phyloP scores from a whole-genome alignment of 2,888 invertebrate species.

The Netelia melanura region DNA sequence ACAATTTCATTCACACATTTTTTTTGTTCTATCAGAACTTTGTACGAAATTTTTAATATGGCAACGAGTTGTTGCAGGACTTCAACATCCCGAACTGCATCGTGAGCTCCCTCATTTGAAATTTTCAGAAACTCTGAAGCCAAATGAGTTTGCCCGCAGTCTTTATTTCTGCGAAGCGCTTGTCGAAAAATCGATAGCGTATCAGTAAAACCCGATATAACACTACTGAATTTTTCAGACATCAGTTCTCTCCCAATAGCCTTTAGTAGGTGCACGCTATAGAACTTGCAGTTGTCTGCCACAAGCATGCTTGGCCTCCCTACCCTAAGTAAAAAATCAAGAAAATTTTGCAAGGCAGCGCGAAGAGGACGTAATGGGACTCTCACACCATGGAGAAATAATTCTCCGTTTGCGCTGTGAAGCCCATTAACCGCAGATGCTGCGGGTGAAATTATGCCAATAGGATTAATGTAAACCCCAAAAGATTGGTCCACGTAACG shows the following conservation, averaged over 20 bases:
- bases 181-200: no score
- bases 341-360: slow-evolving; percentile 48
- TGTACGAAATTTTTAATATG: no score
- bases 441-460: slow-evolving; percentile 26
- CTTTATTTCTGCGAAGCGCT: no score
- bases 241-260: background rate
- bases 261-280: slow-evolving; percentile 34
- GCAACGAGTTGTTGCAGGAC: no score
- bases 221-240: no score
- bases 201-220: no score
- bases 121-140: no score
- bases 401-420: background rate
- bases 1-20: no score
- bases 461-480: slow-evolving; percentile 42
- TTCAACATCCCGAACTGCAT: no score
- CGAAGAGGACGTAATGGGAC: slow-evolving; percentile 31
- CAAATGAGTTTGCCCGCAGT: no score
- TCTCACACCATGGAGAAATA: slow-evolving; percentile 32
- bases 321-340: slow-evolving; percentile 47
- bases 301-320: slow-evolving; percentile 44
- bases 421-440: slow-evolving; percentile 30
- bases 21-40: no score
- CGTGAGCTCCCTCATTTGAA: no score
- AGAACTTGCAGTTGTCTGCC: slow-evolving; percentile 55
- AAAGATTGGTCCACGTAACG: slow-evolving; percentile 30